Base-by-base conservation (phyloP, 2,888 invertebrate genomes). In the Andrena praecox region DNA sequence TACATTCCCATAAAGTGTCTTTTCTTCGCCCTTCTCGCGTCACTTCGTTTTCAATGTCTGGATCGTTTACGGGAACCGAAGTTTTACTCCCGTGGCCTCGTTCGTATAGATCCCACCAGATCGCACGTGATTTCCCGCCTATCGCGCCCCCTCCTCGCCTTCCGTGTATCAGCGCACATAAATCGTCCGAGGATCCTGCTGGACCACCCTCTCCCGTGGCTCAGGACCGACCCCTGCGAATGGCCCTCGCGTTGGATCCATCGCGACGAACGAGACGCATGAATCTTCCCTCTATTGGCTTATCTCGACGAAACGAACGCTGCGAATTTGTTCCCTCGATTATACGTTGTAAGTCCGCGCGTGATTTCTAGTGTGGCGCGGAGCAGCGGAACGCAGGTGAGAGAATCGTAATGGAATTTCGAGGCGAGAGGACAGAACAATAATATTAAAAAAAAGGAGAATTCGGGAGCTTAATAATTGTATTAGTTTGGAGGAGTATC, bases 81-180 rank as follows among this genome's bases (percentile, higher is more conserved):
- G 42, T 8, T n/a, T 27, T 20, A 31, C 20, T 12, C 35, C 31
- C 16, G 35, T 24, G 50, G n/a, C 20, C 52, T 63, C 33, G 35
- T 59, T 7, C 29, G 60, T 29, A 59, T 67, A 59, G 70, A 69
- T 78, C 82, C 59, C 27, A 16, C 12, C 20, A 54, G 56, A 66
- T 72, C 66, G 69, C 66, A 73, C 67, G 52, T 74, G 71, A 75
- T 69, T 80, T 74, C 31, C 35, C 33, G 24, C 56, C 52, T 59
- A 62, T 59, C 48, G 24, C 20, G 68, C 35, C 52, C n/a, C 33
- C 48, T 33, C 54, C 59, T 54, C 50, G 75, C 27, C 63, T 42
- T 27, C 59, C 67, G 54, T 73, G 50, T 29, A 69, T 80, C 80
- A 35, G 52, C 35, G 16, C 42, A 60, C 75, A 85, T 33, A 83